These are phyloP conservation scores for Caenorhabditis auriculariae DNA, from an alignment of 2,888 invertebrate genomes.

Conservation along the genomic window DNA sequence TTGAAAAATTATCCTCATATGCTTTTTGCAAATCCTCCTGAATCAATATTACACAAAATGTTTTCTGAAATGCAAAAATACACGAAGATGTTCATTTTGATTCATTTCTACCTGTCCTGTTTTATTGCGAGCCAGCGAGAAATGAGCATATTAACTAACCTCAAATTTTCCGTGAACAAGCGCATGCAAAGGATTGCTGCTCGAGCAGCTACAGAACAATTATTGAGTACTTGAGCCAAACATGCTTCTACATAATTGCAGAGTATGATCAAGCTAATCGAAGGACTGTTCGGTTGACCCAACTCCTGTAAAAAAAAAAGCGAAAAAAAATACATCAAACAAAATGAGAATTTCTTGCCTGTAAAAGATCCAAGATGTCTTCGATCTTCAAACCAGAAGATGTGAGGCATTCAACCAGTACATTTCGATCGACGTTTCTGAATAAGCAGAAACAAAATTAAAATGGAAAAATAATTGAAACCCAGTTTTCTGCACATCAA, in stretches of 20 bases:
- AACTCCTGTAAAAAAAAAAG: conserved; percentile 19
- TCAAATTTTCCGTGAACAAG: conserved; percentile 38
- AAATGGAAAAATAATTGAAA: conserved; percentile 5
- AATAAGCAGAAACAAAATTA: conserved; percentile 5
- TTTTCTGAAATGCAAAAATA: background rate
- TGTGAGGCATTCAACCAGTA: conserved; percentile 45
- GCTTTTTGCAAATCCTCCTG: too few relatives aligned
- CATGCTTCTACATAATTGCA: conserved; percentile 43
- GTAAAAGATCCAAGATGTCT: conserved; percentile 39
- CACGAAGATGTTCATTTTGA: conserved; percentile 1
- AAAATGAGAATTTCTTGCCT: conserved; percentile 21
- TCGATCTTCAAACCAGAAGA: conserved; percentile 44
- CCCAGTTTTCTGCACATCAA: conserved; percentile 43
- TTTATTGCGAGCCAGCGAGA: too few relatives aligned
- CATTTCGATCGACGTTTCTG: conserved; percentile 44
- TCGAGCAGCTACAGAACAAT: conserved; percentile 37
- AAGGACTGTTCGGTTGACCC: conserved; percentile 31
- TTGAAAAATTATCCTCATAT: background rate
- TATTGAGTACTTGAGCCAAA: conserved; percentile 28
- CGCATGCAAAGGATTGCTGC: conserved; percentile 45
- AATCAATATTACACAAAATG: too few relatives aligned
- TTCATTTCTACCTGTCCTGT: too few relatives aligned
- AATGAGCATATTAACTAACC: conserved; percentile 14
- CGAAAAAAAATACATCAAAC: conserved; percentile 9
- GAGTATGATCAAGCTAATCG: conserved; percentile 37